Base-by-base conservation (phyloP, 2,113 vertebrate species). In the Pachyramphus minor region DNA sequence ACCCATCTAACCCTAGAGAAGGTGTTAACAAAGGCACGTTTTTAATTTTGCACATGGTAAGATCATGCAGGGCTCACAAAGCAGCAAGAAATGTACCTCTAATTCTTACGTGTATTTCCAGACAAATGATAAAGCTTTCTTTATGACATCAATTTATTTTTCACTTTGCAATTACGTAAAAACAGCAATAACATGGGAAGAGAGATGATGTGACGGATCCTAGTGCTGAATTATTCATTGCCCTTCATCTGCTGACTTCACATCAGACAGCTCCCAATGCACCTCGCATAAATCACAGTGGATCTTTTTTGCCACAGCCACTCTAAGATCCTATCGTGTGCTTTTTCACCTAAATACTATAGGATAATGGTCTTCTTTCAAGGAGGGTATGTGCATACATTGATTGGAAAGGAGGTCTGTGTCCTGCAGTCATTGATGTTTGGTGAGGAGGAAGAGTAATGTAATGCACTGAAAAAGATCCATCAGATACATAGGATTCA, bases 141-240 rank as follows among this genome's bases (percentile, higher is more conserved):
- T 97, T 97, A 98, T 97, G 97, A 97, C 93, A 97, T 98, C 97
- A 97, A 97, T 98, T 98, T 98, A 96, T 97, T 97, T 98, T 98
- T 97, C 96, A 93, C 95, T 98, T 97, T 94, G 97, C 95, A 97
- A 97, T 98, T 98, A 98, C 67, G 63, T 98, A 98, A 98, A 98
- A 98, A 96, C 93, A 98, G 97, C 95, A 97, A 95, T 97, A 97
- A 96, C 95, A 91, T 14, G 95, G 95, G 84, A 95, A 97, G 96
- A 94, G 95, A 97, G 97, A 97, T 97, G 96, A 97, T 97, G 96
- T 77, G 68, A 98, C 87, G 95, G 97, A 96, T 96, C 94, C 63
- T 6, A 21, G 49, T 58, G 83, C 96, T 98, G 97, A 98, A 98
- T 98, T 98, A 98, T 98, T 98, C 97, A 98, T 98, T 91, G 30